Evolutionary conservation across 2,888 invertebrate genomes (phyloP), one percentile per base, ranked within the genome.

Genomic region (Diarsia dahlii): DNA sequence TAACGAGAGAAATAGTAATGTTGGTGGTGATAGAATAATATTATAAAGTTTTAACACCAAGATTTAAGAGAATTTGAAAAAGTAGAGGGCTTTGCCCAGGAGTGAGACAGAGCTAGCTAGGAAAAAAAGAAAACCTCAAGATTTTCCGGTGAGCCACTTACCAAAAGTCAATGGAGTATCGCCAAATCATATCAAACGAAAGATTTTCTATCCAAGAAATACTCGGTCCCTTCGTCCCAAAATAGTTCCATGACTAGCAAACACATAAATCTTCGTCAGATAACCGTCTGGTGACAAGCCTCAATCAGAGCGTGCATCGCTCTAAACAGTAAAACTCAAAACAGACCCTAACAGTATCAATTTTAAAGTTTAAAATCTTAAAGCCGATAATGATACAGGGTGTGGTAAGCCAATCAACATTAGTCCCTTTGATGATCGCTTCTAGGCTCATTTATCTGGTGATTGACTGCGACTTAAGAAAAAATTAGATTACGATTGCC

Each of bases 401-500:
- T 89, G 89, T 89, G 84, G 89, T 91, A 91, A 93, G 94, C 94
- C 95, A 96, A 96, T 96, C 95, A 95, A 92, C 94, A 94, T 94
- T 95, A 94, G 94, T 92, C 93, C 92, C 95, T 95, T 94, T 95
- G 93, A 92, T 90, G 90, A 93, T 93, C 87, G 90, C 90, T 90
- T 90, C 90, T 93, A 92, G 95, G 94, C 95, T 94, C 96, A 95
- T 95, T 96, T 96, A 94, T 94, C 92, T 89, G 87, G 93, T 94
- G 95, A 96, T 96, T 95, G 95, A 95, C 94, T 93, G 94, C 87
- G 91, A 92, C 90, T 94, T 93, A 91, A 93, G 78, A 95, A 95
- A 94, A 96, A 96, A 96, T 93, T 95, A 91, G 95, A 96, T 95
- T 95, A 95, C 94, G 93, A 94, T 95, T 96, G 94, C 95, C 96